Evolutionary conservation across 2,888 invertebrate genomes (phyloP).

Genomic region (Conchocele bisecta): DNA sequence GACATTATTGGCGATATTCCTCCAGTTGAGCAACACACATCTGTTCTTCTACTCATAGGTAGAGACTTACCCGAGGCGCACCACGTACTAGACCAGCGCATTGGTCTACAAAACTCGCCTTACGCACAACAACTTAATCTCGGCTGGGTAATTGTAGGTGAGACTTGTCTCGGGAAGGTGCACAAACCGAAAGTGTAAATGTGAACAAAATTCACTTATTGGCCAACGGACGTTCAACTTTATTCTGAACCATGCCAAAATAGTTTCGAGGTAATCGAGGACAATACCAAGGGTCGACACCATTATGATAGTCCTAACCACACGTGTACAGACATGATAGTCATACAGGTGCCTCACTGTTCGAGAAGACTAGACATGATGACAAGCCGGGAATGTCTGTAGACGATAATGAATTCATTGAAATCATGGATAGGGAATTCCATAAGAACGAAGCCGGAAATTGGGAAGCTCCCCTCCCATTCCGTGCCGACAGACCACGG

Average conservation of each 20-base stretch:
- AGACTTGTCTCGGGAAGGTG: constrained; percentile 36
- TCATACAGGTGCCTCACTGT: not conserved
- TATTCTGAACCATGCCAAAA: constrained; percentile 37
- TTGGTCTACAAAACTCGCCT: constrained; percentile 30
- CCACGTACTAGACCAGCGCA: constrained; percentile 37
- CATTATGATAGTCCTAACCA: too few relatives aligned
- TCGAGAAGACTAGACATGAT: not conserved
- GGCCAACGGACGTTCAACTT: constrained; percentile 14
- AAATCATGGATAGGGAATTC: constrained; percentile 2
- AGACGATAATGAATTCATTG: constrained; percentile 6
- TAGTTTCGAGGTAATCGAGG: constrained; percentile 20
- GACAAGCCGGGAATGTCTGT: constrained; percentile 1
- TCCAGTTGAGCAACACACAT: constrained; percentile 7
- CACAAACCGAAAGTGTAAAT: constrained; percentile 35
- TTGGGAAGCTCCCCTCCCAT: not conserved
- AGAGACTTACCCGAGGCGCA: constrained; percentile 45
- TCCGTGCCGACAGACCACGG: not conserved
- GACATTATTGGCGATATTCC: constrained; percentile 33
- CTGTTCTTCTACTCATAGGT: constrained; percentile 35
- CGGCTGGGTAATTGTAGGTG: constrained; percentile 47
- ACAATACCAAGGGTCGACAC: too few relatives aligned
- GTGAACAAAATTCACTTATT: constrained; percentile 30
- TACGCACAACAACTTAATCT: constrained; percentile 35
- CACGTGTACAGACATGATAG: too few relatives aligned
- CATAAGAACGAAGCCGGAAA: not conserved